These are phyloP conservation scores for Salvelinus fontinalis DNA, from an alignment of 2,113 vertebrate genomes.

Conservation along the genomic window DNA sequence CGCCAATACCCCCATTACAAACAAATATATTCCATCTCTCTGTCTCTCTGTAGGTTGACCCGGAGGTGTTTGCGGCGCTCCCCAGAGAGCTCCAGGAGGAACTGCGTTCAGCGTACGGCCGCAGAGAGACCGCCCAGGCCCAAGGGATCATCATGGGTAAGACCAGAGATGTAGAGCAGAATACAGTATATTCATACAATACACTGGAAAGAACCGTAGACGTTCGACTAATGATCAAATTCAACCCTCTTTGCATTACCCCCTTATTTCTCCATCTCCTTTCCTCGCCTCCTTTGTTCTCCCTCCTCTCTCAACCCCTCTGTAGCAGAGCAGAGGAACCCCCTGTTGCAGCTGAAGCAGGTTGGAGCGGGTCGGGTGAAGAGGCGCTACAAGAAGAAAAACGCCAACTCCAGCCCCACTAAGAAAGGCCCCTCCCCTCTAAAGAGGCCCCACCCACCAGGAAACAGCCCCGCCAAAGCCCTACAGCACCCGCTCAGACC, in stretches of 20 bases:
- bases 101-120: constrained; percentile 87
- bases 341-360: constrained; percentile 81
- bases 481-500: constrained; percentile 69
- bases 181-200: no score
- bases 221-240: no score
- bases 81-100: constrained; percentile 93
- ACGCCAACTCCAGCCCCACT: constrained; percentile 68
- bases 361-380: constrained; percentile 74
- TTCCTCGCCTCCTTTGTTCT: not conserved
- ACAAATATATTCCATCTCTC: not conserved
- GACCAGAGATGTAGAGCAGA: not conserved
- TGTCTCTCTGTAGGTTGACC: constrained; percentile 83
- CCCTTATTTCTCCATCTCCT: not conserved
- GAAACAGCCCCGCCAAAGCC: constrained; percentile 80
- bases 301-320: constrained; percentile 2
- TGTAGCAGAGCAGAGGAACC: constrained; percentile 81
- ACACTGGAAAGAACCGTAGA: no score
- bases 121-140: constrained; percentile 65
- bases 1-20: no score
- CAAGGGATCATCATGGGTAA: constrained; percentile 48
- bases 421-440: constrained; percentile 84
- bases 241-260: not conserved
- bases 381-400: constrained; percentile 80
- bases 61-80: constrained; percentile 93
- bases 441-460: constrained; percentile 74